Conservation (phyloP, 2,888 invertebrate species). For the Taphrorychus bicolor region DNA sequence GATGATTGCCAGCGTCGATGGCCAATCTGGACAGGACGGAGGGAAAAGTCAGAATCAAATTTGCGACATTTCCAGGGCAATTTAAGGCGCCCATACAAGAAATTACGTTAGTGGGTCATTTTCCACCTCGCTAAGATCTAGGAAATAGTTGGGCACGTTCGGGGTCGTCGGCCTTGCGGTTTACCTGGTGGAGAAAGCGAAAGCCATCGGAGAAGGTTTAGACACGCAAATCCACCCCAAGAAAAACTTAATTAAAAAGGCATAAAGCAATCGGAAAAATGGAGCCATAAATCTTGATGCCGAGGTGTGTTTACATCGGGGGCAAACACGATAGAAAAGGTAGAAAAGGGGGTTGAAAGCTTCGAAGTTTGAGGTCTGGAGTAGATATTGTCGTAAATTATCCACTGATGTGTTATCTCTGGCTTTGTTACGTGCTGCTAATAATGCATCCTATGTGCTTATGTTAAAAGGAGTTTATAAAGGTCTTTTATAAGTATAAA, state of each 20-base stretch:
- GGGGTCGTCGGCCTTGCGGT: background rate
- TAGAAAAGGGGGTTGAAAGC: background rate
- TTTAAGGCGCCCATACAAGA: conserved; percentile 7
- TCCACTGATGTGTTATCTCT: too few species aligned
- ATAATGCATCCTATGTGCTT: too few species aligned
- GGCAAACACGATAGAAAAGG: conserved; percentile 22
- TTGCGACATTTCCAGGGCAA: conserved; percentile 36
- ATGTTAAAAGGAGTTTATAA: too few species aligned
- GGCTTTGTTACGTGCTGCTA: too few species aligned
- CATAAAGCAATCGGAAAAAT: conserved; percentile 21
- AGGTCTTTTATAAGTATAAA: too few species aligned
- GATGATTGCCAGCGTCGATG: conserved; percentile 31
- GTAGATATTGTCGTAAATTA: too few species aligned
- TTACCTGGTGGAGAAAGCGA: too few species aligned
- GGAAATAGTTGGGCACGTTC: background rate
- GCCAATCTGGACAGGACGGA: conserved; percentile 23
- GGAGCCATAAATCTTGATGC: conserved; percentile 17
- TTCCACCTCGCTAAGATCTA: too few species aligned
- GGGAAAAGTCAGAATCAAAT: conserved; percentile 35
- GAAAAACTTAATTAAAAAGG: conserved; percentile 29
- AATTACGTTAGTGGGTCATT: background rate
- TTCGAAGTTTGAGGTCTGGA: too few species aligned
- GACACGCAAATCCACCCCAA: background rate
- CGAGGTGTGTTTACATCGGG: conserved; percentile 25
- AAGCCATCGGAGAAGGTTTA: too few species aligned